Evolutionary conservation across 2,888 invertebrate species (phyloP), one percentile per base, ranked within the genome.

Genomic region (Drosophila prostipennis): DNA sequence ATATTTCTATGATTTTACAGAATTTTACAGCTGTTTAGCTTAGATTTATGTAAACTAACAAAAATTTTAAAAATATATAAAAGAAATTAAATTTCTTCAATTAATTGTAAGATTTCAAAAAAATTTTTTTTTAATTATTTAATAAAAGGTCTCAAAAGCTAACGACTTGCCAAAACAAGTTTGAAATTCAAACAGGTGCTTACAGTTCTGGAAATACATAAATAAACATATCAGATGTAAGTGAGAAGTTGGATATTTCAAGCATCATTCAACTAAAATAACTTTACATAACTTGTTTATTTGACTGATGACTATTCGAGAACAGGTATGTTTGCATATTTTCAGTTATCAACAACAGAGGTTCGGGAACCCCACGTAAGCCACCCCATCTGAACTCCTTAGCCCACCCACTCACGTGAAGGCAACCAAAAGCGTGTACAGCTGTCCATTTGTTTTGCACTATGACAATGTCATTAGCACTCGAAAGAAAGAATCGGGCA

Each of bases 381-480:
- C 19, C 40, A 13, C 6, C 42, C 37, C 23, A 36, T 10, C n/a
- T 1, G 29, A 68, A 81, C 68, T 76, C 40, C 23, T 32, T 13
- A 11, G 37, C 34, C 71, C 58, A 57, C 77, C 80, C 80, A 46
- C 63, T 57, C 64, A 56, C 36, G 23, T 43, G 45, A 51, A 54
- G 36, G 39, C 37, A 45, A 6, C 56, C n/a, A 19, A 6, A 37
- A 23, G 53, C 61, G 52, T 64, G 53, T 52, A 61, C 57, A 58
- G 56, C 40, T 57, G 40, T 34, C 34, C 42, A 59, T 59, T 32
- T 34, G 40, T 42, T 34, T 52, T 59, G 49, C 46, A 55, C 51
- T 37, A 57, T 59, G 48, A 43, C 78, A 76, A 67, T 69, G 64
- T 71, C 65, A 83, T 76, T 80, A 76, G 70, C 84, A 67, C 65